These are phyloP conservation scores for Lomographa bimaculata DNA, from an alignment of 2,888 invertebrate species.

Conservation along the genomic window DNA sequence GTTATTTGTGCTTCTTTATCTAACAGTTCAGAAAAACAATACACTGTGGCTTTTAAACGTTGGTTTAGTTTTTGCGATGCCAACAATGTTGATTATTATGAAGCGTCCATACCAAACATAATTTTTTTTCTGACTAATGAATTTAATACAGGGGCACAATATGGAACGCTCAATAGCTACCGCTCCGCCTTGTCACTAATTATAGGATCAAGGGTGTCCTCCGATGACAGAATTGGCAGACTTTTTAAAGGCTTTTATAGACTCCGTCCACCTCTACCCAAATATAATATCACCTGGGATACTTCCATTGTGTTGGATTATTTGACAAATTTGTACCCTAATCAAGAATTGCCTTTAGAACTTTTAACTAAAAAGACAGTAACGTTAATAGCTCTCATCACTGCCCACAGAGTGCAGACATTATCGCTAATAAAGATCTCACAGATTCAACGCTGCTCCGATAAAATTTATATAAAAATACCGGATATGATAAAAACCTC, in stretches of 20 bases:
- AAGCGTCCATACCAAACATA: slow-evolving; percentile 7
- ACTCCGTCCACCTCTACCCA: slow-evolving; percentile 31
- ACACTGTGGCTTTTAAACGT: slow-evolving; percentile 11
- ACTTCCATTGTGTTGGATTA: slow-evolving; percentile 31
- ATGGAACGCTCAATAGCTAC: slow-evolving; percentile 33
- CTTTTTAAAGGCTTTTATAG: slow-evolving; percentile 36
- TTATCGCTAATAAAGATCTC: too few species aligned
- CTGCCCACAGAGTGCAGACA: neutral
- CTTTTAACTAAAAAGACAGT: slow-evolving; percentile 32
- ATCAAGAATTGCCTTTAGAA: slow-evolving; percentile 21
- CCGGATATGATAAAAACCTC: neutral
- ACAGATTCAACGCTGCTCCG: too few species aligned
- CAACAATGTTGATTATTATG: slow-evolving; percentile 6
- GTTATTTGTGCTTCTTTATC: slow-evolving; percentile 25
- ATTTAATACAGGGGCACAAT: slow-evolving; percentile 30
- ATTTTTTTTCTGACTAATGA: slow-evolving; percentile 11
- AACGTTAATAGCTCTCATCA: slow-evolving; percentile 30
- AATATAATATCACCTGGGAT: slow-evolving; percentile 38
- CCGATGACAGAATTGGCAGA: slow-evolving; percentile 26
- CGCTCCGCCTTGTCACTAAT: slow-evolving; percentile 36
- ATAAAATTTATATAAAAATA: neutral
- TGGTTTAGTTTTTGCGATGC: slow-evolving; percentile 19
- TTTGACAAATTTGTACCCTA: slow-evolving; percentile 28
- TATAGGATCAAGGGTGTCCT: slow-evolving; percentile 27
- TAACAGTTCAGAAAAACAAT: slow-evolving; percentile 22